Evolutionary conservation across 2,797 vertebrate genomes (phyloP), one percentile per base, ranked within the genome.

Genomic region (Mormyrops attenuatus): DNA sequence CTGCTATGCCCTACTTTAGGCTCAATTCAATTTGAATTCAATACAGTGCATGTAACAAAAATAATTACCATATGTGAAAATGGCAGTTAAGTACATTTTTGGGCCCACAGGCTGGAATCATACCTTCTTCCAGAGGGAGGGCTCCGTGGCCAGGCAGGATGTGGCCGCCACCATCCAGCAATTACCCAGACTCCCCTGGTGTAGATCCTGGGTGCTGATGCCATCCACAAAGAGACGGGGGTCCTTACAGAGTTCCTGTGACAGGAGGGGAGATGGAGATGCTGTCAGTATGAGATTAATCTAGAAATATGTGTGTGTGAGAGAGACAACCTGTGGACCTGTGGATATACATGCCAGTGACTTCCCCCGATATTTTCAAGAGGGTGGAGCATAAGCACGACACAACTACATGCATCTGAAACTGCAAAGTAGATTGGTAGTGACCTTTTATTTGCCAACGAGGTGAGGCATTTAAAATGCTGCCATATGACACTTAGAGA

Each of bases 151-250:
- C 7, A 97, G 89, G 89, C 96, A 97, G 63, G 97, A 97, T 89
- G 96, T 97, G 49, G 97, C 96, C 0, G 97, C 97, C 88, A 97
- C 96, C 95, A 97, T 97, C 97, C 97, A 97, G 94, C 97, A 97
- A 93, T 97, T 97, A 57, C 97, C 97, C 94, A 97, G 94, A 91
- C 96, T 97, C 91, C 97, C 97, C 91, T 97, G 97, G 93, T 97
- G 96, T 88, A 97, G 90, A 93, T 97, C 97, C n/a, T 95, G 95
- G 9, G 97, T 96, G 93, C 97, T 97, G 92, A 97, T 96, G 89
- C 97, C 97, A 3, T 97, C 96, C 15, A 97, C 95, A 92, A 97
- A 97, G 85, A 97, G 94, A 22, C 94, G 94, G n/a, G 97, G 97
- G 88, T 96, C 95, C 85, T 94, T 95, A 90, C 96, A 97, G 47